Percentiles rank a stretch among this genome's conserved stretches.
These are phyloP conservation scores for Caenorhabditis zanzibari DNA, from an alignment of 2,888 invertebrate genomes.

Conservation along the genomic window DNA sequence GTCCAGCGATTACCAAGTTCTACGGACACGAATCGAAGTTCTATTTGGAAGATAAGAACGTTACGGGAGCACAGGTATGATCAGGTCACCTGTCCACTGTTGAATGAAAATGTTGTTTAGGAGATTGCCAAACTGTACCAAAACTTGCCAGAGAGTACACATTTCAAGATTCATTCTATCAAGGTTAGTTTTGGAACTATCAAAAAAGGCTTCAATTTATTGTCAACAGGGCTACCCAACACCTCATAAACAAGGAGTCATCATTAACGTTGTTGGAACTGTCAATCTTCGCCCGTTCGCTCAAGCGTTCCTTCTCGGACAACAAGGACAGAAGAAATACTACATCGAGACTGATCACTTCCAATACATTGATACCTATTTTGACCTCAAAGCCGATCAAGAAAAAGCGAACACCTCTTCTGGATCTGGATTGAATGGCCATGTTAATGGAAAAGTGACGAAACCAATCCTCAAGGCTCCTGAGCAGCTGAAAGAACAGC, in stretches of 20 bases:
- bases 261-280: conserved; percentile 65
- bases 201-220: conserved; percentile 8
- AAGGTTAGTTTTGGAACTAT: conserved; percentile 55
- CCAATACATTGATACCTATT: conserved; percentile 62
- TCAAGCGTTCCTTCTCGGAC: conserved; percentile 73
- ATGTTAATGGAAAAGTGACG: conserved; percentile 43
- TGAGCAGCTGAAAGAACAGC: conserved; percentile 21
- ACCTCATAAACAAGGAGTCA: conserved; percentile 58
- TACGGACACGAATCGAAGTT: conserved; percentile 73
- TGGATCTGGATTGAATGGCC: conserved; percentile 30
- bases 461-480: conserved; percentile 15
- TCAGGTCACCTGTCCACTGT: neutral
- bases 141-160: conserved; percentile 44
- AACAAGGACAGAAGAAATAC: conserved; percentile 73
- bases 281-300: conserved; percentile 68
- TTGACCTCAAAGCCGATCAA: conserved; percentile 32
- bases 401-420: neutral
- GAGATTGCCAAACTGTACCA: conserved; percentile 61
- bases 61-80: conserved; percentile 69
- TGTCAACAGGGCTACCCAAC: conserved; percentile 61
- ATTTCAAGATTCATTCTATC: conserved; percentile 64
- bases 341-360: conserved; percentile 73
- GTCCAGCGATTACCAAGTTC: conserved; percentile 60
- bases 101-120: conserved; percentile 37
- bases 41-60: conserved; percentile 64